Conservation (phyloP, 2,888 invertebrate genomes). For the Acleris emargana region DNA sequence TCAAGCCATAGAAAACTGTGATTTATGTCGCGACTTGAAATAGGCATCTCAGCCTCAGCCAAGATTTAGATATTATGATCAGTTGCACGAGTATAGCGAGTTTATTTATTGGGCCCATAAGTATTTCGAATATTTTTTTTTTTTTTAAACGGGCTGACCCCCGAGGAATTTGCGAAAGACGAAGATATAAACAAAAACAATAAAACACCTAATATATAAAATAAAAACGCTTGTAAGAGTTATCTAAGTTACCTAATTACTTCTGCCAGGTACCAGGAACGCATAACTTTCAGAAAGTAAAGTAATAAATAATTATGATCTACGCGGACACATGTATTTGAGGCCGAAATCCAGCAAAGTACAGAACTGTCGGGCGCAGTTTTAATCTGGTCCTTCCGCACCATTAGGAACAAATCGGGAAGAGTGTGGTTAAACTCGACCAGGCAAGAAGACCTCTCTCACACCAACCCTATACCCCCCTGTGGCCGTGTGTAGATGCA, state of each 20-base stretch:
- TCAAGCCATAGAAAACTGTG: too few relatives aligned
- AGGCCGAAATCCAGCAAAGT: slow-evolving; percentile 18
- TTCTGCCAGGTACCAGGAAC: slow-evolving; percentile 12
- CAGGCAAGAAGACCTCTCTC: slow-evolving; percentile 50
- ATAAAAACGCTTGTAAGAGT: too few relatives aligned
- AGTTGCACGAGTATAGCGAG: too few relatives aligned
- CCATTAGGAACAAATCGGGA: slow-evolving; percentile 67
- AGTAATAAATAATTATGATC: slow-evolving; percentile 22
- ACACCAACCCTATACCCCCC: slow-evolving; percentile 25
- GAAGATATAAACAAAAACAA: too few relatives aligned
- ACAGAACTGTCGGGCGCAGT: slow-evolving; percentile 36
- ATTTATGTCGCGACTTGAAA: too few relatives aligned
- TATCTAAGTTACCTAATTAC: background rate
- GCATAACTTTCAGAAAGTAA: slow-evolving; percentile 3
- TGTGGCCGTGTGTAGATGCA: background rate
- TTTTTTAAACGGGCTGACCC: too few relatives aligned
- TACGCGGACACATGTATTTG: slow-evolving; percentile 28
- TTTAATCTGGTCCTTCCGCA: slow-evolving; percentile 62
- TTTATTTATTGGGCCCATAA: too few relatives aligned
- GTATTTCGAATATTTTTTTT: too few relatives aligned
- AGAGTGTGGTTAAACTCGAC: slow-evolving; percentile 53
- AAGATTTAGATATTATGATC: too few relatives aligned
- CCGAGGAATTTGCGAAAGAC: too few relatives aligned
- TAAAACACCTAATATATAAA: too few relatives aligned
- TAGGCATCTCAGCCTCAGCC: too few relatives aligned